Evolutionary conservation across 92 coral and sea anemone genomes (phyloP).

Genomic region (Pocillopora meandrina): DNA sequence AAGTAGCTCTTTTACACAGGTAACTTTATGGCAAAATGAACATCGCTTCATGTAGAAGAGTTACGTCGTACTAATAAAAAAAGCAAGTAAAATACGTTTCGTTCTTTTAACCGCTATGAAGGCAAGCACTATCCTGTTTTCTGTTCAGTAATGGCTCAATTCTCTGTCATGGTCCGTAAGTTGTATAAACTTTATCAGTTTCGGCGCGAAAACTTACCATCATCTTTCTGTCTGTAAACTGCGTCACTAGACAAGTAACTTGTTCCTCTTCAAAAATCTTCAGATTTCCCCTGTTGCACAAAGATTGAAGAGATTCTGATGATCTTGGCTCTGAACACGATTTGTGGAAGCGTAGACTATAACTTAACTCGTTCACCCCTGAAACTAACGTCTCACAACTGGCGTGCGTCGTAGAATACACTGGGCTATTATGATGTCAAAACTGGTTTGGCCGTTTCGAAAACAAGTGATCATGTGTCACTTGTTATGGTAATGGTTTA

Average conservation of each 20-base stretch:
- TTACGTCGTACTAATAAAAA: too few species aligned
- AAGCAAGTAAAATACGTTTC: background rate
- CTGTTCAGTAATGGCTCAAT: background rate
- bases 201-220: conserved; percentile 47
- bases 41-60: background rate
- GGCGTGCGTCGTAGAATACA: conserved; percentile 23
- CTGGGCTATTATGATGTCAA: conserved; percentile 46
- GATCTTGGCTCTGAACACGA: background rate
- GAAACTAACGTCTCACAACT: conserved; percentile 8
- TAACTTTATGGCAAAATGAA: background rate
- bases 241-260: background rate
- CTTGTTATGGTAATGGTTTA: conserved; percentile 32
- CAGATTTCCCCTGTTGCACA: background rate
- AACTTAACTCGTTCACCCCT: background rate
- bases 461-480: conserved; percentile 26
- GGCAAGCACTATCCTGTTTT: background rate
- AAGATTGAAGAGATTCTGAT: background rate
- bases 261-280: background rate
- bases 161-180: background rate
- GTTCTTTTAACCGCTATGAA: background rate
- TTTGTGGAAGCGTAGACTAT: background rate
- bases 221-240: background rate
- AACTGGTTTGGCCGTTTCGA: conserved; percentile 22
- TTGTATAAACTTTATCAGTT: conserved; percentile 8
- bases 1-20: background rate